Evolutionary conservation across 2,888 invertebrate species (phyloP).

Genomic region (Pachymerium ferrugineum): DNA sequence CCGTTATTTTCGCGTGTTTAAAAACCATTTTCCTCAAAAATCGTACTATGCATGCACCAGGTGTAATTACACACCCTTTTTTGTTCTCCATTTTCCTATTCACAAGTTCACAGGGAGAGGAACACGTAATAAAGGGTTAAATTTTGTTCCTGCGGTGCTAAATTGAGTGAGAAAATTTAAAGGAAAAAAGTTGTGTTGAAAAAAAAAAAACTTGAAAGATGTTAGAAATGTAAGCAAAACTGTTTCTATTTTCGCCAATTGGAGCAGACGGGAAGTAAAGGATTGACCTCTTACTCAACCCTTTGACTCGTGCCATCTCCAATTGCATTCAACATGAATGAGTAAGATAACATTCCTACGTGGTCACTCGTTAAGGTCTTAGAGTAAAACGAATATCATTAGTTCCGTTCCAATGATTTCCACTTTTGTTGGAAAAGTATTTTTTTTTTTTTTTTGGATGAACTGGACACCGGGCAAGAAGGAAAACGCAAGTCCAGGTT

Average conservation of each 20-base stretch:
- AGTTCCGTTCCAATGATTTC: background rate
- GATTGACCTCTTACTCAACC: slow-evolving; percentile 27
- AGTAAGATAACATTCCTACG: slow-evolving; percentile 23
- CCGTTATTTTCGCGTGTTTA: slow-evolving; percentile 14
- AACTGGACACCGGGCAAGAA: background rate
- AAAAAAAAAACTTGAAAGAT: background rate
- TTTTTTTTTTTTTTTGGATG: background rate
- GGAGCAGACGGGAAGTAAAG: slow-evolving; percentile 14
- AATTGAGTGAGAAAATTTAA: slow-evolving; percentile 12
- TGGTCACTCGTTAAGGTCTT: slow-evolving; percentile 6
- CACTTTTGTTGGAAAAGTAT: background rate
- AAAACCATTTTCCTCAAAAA: background rate
- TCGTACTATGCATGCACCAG: background rate
- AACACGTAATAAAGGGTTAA: background rate
- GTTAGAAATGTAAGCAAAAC: background rate
- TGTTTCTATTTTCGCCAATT: slow-evolving; percentile 16
- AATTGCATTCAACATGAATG: slow-evolving; percentile 27
- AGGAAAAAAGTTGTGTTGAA: background rate
- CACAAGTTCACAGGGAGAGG: background rate
- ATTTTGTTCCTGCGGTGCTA: background rate
- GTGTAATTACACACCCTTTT: background rate
- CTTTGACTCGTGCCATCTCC: slow-evolving; percentile 17
- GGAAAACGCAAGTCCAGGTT: slow-evolving; percentile 2
- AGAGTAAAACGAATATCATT: background rate
- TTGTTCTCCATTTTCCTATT: background rate